These are phyloP conservation scores for Camponotus vicinus DNA, from an alignment of 1,140 invertebrate genomes.

Conservation along the genomic window DNA sequence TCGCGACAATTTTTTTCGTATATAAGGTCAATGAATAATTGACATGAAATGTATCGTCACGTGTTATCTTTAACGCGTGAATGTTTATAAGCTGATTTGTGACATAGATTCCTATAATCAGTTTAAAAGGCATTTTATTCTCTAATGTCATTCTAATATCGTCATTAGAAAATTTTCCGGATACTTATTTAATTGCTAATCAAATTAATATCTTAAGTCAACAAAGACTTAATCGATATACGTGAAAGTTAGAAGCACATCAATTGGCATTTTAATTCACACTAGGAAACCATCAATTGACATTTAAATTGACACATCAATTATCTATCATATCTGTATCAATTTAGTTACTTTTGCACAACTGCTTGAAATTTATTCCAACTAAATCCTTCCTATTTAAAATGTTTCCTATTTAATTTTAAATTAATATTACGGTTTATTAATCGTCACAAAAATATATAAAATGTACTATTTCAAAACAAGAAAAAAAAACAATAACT, in stretches of 20 bases:
- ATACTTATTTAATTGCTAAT: constrained; percentile 13
- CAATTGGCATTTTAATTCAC: constrained; percentile 29
- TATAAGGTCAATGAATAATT: constrained; percentile 16
- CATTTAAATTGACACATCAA: background rate
- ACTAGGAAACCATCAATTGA: constrained; percentile 10
- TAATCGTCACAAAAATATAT: background rate
- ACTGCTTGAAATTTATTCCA: background rate
- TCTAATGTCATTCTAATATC: background rate
- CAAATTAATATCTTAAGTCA: background rate
- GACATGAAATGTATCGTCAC: background rate
- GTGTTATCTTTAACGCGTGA: background rate
- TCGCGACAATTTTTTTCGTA: constrained; percentile 3
- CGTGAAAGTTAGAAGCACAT: background rate
- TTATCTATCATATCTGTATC: background rate
- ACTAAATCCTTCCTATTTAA: background rate
- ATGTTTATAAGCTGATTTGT: constrained; percentile 30
- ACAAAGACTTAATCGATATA: background rate
- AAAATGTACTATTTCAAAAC: background rate
- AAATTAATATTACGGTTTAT: background rate
- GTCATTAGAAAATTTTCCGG: constrained; percentile 30
- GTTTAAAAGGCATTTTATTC: background rate
- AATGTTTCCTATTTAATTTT: background rate
- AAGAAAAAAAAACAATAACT: background rate
- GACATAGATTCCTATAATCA: background rate
- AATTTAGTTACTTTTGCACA: background rate